Evolutionary conservation across 2,888 invertebrate species (phyloP), one percentile per base, ranked within the genome.

Genomic region (Microctonus hyperodae): DNA sequence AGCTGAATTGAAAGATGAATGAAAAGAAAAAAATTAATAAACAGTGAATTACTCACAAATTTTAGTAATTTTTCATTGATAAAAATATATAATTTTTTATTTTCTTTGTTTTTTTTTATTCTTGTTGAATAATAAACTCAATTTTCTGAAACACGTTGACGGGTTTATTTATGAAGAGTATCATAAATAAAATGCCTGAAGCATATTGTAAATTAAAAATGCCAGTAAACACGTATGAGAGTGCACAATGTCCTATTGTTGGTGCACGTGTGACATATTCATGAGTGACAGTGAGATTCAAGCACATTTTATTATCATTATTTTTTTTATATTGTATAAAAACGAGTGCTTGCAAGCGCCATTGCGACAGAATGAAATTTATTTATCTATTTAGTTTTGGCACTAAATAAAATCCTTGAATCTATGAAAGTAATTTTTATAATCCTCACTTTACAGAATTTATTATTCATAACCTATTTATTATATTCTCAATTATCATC

Each of bases 201-300:
- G 57, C 20, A 23, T 25, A 69, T 73, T 80, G 1, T 80, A 79
- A 77, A 80, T 80, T 79, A 79, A 78, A 79, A 78, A 71, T 74
- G 69, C 72, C 69, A 51, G 70, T 63, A 3, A 69, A 70, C 65
- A 65, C 61, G 68, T 48, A 51, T 62, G 72, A 62, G 64, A 69
- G 67, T 64, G 72, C 74, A 80, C 76, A 77, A 79, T 78, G 71
- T 68, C 59, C 68, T 56, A 75, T 79, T 79, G 76, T 74, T 70
- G 53, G 68, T 69, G 74, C 13, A 69, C 72, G 72, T 76, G 76
- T 76, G 74, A 75, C 75, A 74, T 73, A 70, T 68, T 70, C 51
- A 51, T 62, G 57, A 57, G 64, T 60, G 63, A 70, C 68, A 69
- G 64, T 67, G 64, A 50, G 65, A 59, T 66, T 31, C 70, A 23